Conservation (phyloP, 1,140 invertebrate species). For the Aethina tumida region DNA sequence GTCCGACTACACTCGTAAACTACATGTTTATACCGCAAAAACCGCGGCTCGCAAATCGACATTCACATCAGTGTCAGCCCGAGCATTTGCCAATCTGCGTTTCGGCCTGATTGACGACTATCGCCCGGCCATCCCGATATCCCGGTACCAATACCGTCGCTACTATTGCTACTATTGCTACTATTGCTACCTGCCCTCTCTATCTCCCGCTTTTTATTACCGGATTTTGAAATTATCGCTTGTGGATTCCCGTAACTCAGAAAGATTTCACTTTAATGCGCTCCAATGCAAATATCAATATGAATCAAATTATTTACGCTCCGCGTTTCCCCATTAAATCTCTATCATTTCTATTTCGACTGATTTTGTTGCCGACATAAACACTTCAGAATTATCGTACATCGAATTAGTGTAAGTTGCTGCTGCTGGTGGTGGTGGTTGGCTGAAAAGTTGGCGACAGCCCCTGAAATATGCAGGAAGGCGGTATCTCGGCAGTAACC, state of each 20-base stretch:
- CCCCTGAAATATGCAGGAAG: conserved; percentile 23
- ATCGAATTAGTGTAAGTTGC: no score
- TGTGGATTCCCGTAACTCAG: conserved; percentile 22
- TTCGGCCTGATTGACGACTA: conserved; percentile 35
- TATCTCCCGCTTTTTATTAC: conserved; percentile 19
- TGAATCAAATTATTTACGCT: conserved; percentile 22
- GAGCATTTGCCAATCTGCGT: conserved; percentile 35
- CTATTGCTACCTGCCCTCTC: conserved; percentile 14
- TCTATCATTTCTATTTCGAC: no score
- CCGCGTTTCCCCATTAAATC: no score
- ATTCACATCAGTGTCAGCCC: conserved; percentile 32
- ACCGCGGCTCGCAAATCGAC: conserved; percentile 39
- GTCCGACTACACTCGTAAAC: conserved; percentile 34
- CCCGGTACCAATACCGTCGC: conserved; percentile 10
- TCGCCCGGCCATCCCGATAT: conserved; percentile 20
- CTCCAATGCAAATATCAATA: conserved; percentile 20
- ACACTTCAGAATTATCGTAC: no score
- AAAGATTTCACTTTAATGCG: conserved; percentile 25
- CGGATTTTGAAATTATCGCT: conserved; percentile 22
- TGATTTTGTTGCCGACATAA: no score
- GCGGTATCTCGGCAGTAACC: conserved; percentile 16
- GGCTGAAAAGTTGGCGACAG: no score
- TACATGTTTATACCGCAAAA: conserved; percentile 40
- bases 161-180: no score
- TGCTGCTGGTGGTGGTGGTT: no score